Percentiles rank a stretch among this genome's conserved stretches.
phyloP scores from a whole-genome alignment of 2,113 vertebrate species.

The Petroica traversi region DNA sequence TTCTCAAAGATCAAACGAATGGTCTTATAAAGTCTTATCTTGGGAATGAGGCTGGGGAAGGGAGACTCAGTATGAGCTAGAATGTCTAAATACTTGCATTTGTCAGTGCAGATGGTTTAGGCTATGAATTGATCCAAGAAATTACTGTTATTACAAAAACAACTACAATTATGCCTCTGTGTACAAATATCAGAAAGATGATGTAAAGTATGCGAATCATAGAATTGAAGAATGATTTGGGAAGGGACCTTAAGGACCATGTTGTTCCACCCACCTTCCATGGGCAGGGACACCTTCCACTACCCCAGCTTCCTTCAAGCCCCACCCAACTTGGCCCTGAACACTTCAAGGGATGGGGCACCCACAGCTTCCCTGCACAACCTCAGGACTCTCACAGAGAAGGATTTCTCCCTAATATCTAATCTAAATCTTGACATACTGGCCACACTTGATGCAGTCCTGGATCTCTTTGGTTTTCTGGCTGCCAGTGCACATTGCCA shows the following conservation, averaged over 20 bases:
- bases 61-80: background rate
- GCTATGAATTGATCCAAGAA: background rate
- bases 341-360: background rate
- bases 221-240: background rate
- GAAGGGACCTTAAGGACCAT: background rate
- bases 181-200: background rate
- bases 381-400: background rate
- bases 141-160: background rate
- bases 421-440: background rate
- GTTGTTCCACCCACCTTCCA: background rate
- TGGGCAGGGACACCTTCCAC: background rate
- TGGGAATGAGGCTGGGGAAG: background rate
- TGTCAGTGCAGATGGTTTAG: background rate
- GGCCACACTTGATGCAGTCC: background rate
- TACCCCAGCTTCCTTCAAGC: accelerated
- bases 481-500: background rate
- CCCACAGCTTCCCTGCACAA: background rate
- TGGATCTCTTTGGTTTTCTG: background rate
- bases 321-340: background rate
- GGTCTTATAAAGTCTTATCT: background rate
- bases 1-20: background rate
- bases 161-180: background rate
- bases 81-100: background rate
- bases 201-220: background rate
- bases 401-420: background rate